A percentile compares a stretch with the other conserved stretches of the same genome.
Conservation (phyloP, 2,888 invertebrate species). For the Notodonta dromedarius region DNA sequence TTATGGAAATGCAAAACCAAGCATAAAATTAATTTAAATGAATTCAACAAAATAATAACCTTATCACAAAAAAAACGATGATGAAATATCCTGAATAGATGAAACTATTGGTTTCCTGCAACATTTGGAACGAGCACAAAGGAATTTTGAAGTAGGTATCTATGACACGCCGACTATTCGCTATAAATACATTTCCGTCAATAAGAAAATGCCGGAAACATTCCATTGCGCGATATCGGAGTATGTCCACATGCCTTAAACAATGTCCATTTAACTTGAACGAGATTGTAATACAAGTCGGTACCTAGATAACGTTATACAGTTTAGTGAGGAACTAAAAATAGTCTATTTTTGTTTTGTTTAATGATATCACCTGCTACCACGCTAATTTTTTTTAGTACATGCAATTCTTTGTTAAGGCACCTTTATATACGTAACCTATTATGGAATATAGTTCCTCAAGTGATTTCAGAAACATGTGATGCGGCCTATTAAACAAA, state of each 20-base stretch:
- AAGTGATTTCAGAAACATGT: too few species aligned
- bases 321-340: constrained; percentile 1
- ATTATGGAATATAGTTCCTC: too few species aligned
- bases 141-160: constrained; percentile 5
- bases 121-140: constrained; percentile 2
- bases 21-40: background rate
- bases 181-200: constrained; percentile 26
- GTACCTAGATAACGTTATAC: background rate
- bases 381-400: too few species aligned
- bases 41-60: background rate
- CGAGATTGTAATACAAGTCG: background rate
- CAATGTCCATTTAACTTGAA: constrained; percentile 1
- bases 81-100: constrained; percentile 1
- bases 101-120: background rate
- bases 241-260: constrained; percentile 7
- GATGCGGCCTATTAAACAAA: too few species aligned
- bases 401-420: too few species aligned
- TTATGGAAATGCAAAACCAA: background rate
- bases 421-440: too few species aligned
- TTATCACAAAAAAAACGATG: background rate
- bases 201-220: constrained; percentile 33
- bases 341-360: background rate
- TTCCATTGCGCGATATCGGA: constrained; percentile 3
- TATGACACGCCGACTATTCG: constrained; percentile 5
- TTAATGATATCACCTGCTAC: too few species aligned